Base-by-base conservation (phyloP, 2,113 vertebrate genomes). In the Elephas maximus region DNA sequence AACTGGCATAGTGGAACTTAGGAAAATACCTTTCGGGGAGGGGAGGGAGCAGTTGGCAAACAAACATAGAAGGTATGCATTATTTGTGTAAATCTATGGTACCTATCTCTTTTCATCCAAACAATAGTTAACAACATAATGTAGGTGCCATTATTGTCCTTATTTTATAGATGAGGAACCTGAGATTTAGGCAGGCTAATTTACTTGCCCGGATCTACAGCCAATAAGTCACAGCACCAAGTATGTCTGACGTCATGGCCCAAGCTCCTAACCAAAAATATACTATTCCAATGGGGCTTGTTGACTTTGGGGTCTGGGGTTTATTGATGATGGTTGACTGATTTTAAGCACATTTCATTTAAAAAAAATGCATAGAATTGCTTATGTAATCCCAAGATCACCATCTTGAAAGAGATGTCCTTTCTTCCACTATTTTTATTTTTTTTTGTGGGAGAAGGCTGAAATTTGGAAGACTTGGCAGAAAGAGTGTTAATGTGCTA, bases 401-500 rank as follows among this genome's bases (percentile, higher is more conserved):
- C 73, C 88, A 18, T 91, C 69, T 97, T 96, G 92, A 96, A 96
- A 97, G 87, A 96, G 85, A 78, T 69, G 87, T 41, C 48, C 51
- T 88, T 15, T 94, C 79, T 93, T 88, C 73, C 14, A 76, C n/a
- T 79, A 60, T 71, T 84, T 53, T 62, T 67, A 93, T 73, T 63
- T 69, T 51, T 80, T 8, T 24, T 33, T 96, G 83, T 96, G 96
- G 76, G 92, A 97, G 98, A 98, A 97, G 86, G 92, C 97, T 97
- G 98, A 95, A 98, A 98, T 96, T 96, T 97, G 96, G 95, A 97
- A 95, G 95, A 97, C 79, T 98, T 98, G 83, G 96, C 97, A 98
- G 97, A 97, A 98, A 96, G 94, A 97, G 98, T 94, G 98, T 98
- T 99, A 98, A 99, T 98, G 98, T 98, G 99, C 98, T 98, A 99